Base-by-base conservation (phyloP, 2,113 vertebrate species). In the Vanacampus margaritifer region DNA sequence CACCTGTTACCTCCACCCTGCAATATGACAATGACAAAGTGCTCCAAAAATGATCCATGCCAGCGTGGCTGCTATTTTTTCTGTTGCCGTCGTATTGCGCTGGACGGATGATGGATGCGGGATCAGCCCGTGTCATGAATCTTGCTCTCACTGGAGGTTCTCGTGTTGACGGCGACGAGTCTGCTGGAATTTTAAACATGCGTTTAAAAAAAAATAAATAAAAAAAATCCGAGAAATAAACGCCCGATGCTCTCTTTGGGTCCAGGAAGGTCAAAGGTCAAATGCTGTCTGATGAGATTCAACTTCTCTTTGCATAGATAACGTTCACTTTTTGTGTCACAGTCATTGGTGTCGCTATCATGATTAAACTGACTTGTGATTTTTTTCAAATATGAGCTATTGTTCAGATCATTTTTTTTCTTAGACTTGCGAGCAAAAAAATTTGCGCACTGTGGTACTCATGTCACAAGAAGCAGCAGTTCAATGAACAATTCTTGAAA, bases 111-210 rank as follows among this genome's bases (percentile, higher is more conserved):
- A 86, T 83, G 73, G 84, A 86, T 80, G 76, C 69, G 63, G 67
- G 80, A 86, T 83, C 68, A 82, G 73, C 65, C 67, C 28, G 65
- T 48, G 72, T 79, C 80, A 79, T 86, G 79, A 84, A 83, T 86
- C 84, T 62, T 43, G 60, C 60, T 43, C 60, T 45, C 23, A 24
- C 60, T 62, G 60, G 39, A 45, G 60, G 60, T 43, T 62, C 23
- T 43, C 11, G 3, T 24, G 39, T 17, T 24, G 39, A 62, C 13
- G 60, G 60, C n/a, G 26, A 16, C 14, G 54, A 32, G 26, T 32
- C 6, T 17, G 54, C 60, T 10, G 39, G 60, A 62, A 62, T 62
- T 24, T 62, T 62, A 62, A 62, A 62, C 12, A 23, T 3, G 60
- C 60, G 17, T 62, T 62, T 9, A 43, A 17, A 61, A 43, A 17